Conservation (phyloP, 2,888 invertebrate genomes). For the Heliconius ethilla region DNA sequence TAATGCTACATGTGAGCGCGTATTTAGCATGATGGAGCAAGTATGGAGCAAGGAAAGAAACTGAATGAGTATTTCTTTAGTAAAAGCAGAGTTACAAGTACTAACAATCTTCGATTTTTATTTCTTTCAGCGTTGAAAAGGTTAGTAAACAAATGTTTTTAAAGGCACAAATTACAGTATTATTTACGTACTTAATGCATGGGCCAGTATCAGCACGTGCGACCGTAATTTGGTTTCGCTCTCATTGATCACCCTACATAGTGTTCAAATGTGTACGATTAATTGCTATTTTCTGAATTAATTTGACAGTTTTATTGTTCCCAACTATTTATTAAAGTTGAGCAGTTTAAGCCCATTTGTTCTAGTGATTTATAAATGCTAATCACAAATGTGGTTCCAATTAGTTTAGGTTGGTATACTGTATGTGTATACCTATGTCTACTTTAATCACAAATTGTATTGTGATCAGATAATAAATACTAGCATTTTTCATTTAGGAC, state of each 20-base stretch:
- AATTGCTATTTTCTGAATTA: constrained; percentile 24
- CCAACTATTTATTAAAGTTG: constrained; percentile 18
- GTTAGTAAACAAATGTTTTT: background rate
- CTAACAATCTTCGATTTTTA: too few species aligned
- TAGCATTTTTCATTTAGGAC: background rate
- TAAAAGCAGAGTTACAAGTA: too few species aligned
- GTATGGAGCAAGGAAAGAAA: too few species aligned
- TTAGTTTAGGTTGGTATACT: background rate
- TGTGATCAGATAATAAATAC: background rate
- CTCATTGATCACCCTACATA: constrained; percentile 25
- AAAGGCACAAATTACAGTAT: background rate
- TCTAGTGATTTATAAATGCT: constrained; percentile 18
- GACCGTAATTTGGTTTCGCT: constrained; percentile 15
- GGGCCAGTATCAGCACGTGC: background rate
- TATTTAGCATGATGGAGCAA: too few species aligned
- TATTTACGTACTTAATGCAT: too few species aligned
- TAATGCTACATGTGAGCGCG: too few species aligned
- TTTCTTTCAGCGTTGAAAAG: too few species aligned
- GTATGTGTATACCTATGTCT: background rate
- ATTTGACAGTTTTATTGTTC: constrained; percentile 26
- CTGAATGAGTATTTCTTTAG: too few species aligned
- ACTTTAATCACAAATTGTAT: background rate
- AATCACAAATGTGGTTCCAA: constrained; percentile 1
- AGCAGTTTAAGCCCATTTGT: constrained; percentile 10
- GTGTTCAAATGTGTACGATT: constrained; percentile 16